Evolutionary conservation across 2,888 invertebrate species (phyloP).

Genomic region (Trichogramma dendrolimi): DNA sequence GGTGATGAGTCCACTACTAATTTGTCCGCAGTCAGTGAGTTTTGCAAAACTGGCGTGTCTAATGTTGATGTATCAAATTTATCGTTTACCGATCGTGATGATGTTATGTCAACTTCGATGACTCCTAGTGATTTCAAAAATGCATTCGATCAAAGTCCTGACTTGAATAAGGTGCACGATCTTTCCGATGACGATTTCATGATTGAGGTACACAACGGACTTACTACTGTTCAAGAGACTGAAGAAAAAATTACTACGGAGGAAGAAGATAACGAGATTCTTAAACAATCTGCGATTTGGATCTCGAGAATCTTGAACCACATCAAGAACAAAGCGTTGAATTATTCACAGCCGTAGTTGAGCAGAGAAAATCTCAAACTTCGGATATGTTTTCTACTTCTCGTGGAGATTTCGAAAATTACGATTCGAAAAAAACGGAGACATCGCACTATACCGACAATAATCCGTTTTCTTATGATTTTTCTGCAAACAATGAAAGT

Average conservation of each 20-base stretch:
- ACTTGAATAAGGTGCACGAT: slow-evolving; percentile 55
- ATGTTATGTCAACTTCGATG: slow-evolving; percentile 47
- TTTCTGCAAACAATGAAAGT: slow-evolving; percentile 6
- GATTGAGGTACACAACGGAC: slow-evolving; percentile 24
- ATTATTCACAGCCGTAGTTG: slow-evolving; percentile 17
- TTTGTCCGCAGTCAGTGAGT: slow-evolving; percentile 36
- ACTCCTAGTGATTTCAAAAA: slow-evolving; percentile 42
- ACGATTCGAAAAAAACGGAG: slow-evolving; percentile 6
- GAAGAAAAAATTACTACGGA: slow-evolving; percentile 22
- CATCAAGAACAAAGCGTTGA: slow-evolving; percentile 20
- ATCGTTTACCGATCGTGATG: slow-evolving; percentile 35
- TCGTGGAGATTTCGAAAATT: not conserved
- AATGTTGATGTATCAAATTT: slow-evolving; percentile 40
- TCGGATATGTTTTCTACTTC: slow-evolving; percentile 18
- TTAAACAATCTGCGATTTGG: slow-evolving; percentile 19
- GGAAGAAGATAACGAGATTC: slow-evolving; percentile 25
- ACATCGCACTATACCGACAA: not conserved
- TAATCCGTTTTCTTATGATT: not conserved
- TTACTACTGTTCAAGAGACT: not conserved
- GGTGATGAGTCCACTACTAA: slow-evolving; percentile 54
- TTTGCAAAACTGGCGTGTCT: slow-evolving; percentile 40
- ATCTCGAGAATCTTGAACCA: not conserved
- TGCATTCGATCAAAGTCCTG: slow-evolving; percentile 40
- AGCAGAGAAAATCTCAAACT: slow-evolving; percentile 20
- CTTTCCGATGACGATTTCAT: slow-evolving; percentile 39